These are phyloP conservation scores for Aphaenogaster floridana DNA, from an alignment of 1,140 invertebrate species.

Conservation along the genomic window DNA sequence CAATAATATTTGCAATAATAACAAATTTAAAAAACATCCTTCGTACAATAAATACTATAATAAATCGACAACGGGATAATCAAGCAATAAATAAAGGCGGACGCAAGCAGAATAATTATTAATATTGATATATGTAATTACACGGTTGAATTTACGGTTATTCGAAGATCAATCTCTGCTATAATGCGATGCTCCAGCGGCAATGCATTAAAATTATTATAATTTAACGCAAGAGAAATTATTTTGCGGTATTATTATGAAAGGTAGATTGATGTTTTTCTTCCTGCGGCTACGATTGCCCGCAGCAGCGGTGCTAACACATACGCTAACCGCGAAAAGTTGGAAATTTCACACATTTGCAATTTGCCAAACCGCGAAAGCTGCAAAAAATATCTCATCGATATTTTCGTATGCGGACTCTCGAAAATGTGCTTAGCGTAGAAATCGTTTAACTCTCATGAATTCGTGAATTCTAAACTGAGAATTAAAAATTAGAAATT, in stretches of 20 bases:
- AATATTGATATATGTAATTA: neutral
- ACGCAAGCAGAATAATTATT: neutral
- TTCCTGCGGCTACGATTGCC: slow-evolving; percentile 8
- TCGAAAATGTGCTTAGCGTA: neutral
- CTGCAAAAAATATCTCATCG: slow-evolving; percentile 31
- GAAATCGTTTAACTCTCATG: neutral
- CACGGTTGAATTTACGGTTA: neutral
- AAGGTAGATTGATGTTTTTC: slow-evolving; percentile 14
- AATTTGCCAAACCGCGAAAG: slow-evolving; percentile 32
- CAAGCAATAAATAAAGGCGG: neutral
- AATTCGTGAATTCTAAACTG: neutral
- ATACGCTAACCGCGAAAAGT: slow-evolving; percentile 30
- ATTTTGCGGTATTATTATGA: slow-evolving; percentile 34
- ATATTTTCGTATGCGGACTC: neutral
- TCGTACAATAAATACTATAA: neutral
- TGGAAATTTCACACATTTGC: slow-evolving; percentile 35
- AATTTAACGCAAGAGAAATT: slow-evolving; percentile 44
- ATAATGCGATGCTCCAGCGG: neutral
- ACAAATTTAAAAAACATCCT: neutral
- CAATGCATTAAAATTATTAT: slow-evolving; percentile 43
- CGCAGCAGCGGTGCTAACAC: neutral
- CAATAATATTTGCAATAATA: neutral
- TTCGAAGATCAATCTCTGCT: neutral
- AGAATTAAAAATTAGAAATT: neutral
- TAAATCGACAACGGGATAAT: neutral